A percentile compares a stretch with the other conserved stretches of the same genome.
Conservation (phyloP, 2,113 vertebrate species). For the Meleagris gallopavo region DNA sequence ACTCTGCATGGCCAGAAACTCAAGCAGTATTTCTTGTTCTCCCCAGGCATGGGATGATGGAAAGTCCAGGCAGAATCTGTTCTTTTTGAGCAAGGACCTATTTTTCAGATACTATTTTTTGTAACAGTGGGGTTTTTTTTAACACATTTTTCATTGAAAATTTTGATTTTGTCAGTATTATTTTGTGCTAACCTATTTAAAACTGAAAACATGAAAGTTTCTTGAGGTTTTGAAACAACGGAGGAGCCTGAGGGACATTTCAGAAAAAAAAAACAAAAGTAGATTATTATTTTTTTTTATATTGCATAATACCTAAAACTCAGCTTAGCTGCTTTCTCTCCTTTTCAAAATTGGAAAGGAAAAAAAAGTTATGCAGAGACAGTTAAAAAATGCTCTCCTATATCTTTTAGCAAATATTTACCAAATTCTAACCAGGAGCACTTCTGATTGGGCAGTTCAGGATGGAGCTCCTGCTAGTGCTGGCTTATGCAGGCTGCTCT, state of each 20-base stretch:
- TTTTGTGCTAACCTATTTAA: not conserved
- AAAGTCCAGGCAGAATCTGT: not conserved
- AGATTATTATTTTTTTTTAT: not conserved
- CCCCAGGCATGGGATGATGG: not conserved
- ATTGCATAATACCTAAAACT: not conserved
- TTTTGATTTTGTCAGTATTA: not conserved
- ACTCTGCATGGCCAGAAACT: accelerated
- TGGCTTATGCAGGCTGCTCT: not conserved
- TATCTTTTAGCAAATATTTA: not conserved
- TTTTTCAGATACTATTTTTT: not conserved
- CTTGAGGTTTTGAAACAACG: not conserved
- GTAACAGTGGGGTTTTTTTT: accelerated
- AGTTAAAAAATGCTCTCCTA: not conserved
- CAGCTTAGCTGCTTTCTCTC: not conserved
- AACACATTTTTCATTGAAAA: not conserved
- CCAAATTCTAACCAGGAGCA: not conserved
- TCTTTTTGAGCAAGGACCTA: not conserved
- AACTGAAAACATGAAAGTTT: not conserved
- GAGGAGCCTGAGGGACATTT: accelerated
- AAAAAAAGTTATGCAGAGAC: not conserved
- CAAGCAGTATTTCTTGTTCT: not conserved
- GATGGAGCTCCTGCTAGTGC: not conserved
- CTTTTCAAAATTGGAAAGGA: not conserved
- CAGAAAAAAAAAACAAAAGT: not conserved
- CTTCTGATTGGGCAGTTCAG: not conserved